phyloP scores from a whole-genome alignment of 2,797 vertebrate species.

The Myripristis murdjan region DNA sequence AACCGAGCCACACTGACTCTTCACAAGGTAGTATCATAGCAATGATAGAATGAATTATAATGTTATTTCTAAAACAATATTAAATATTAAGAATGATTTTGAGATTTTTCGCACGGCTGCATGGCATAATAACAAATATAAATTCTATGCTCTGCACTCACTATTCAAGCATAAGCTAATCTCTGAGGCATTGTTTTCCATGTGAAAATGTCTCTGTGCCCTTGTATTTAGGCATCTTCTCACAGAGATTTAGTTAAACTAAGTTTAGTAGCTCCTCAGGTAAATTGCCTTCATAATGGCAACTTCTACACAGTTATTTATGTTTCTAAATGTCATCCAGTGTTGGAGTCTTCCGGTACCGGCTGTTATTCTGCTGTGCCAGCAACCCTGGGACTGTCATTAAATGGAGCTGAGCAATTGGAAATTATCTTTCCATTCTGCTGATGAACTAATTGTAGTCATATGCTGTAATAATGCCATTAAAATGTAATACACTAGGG shows the following conservation, averaged over 20 bases:
- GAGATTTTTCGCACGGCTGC: background rate
- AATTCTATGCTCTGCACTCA: too few species aligned
- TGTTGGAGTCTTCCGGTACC: conserved; percentile 41
- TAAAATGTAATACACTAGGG: conserved; percentile 78
- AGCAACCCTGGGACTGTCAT: conserved; percentile 66
- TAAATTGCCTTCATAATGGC: conserved; percentile 60
- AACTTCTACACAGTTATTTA: conserved; percentile 62
- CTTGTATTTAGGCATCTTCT: conserved; percentile 14
- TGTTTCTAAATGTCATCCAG: conserved; percentile 65
- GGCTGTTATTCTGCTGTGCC: conserved; percentile 62
- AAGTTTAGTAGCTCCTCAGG: conserved; percentile 30
- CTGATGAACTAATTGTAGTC: conserved; percentile 80
- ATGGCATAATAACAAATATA: background rate
- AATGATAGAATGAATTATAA: conserved; percentile 18
- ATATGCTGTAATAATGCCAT: conserved; percentile 78
- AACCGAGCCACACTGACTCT: conserved; percentile 8
- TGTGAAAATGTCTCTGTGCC: background rate
- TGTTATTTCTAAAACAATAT: conserved; percentile 5
- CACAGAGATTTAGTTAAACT: conserved; percentile 9
- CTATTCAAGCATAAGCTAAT: background rate
- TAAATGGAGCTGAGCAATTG: conserved; percentile 68
- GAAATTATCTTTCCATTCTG: conserved; percentile 75
- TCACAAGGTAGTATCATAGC: conserved; percentile 5
- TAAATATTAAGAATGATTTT: conserved; percentile 14
- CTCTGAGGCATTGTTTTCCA: background rate